Conservation (phyloP, 2,113 vertebrate species). For the Phoenicopterus ruber region DNA sequence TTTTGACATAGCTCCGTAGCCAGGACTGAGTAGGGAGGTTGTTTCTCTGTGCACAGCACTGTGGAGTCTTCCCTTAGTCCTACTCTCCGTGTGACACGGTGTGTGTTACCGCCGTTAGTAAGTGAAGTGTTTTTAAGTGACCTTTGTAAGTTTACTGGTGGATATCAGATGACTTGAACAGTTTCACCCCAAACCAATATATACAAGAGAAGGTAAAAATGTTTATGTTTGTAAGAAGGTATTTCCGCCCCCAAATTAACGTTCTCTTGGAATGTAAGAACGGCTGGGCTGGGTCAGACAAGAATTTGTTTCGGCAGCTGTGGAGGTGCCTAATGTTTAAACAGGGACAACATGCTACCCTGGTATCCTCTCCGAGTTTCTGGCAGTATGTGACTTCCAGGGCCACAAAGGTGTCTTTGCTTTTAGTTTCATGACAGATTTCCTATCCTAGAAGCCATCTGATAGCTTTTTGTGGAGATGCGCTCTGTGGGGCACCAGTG, state of each 20-base stretch:
- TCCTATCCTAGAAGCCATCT: background rate
- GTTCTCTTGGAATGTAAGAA: background rate
- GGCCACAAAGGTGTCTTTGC: background rate
- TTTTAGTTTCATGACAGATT: background rate
- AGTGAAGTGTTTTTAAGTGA: background rate
- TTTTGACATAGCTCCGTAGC: background rate
- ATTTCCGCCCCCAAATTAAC: background rate
- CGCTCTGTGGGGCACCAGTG: accelerated
- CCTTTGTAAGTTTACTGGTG: background rate
- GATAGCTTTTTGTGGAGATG: background rate
- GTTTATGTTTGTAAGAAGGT: background rate
- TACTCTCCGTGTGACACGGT: accelerated
- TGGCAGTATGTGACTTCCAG: background rate
- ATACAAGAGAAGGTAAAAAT: background rate
- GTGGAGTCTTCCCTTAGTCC: background rate
- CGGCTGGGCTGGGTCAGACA: background rate
- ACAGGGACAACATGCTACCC: background rate
- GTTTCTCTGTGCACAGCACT: background rate
- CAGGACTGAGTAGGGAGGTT: background rate
- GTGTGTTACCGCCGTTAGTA: background rate
- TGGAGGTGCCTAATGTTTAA: background rate
- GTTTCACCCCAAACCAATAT: background rate
- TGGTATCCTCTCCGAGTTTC: background rate
- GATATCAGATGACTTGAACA: background rate
- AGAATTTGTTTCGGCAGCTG: background rate